Percentiles rank a stretch among this genome's conserved stretches.
phyloP scores from a whole-genome alignment of 2,113 vertebrate species.

The Mungos mungo region DNA sequence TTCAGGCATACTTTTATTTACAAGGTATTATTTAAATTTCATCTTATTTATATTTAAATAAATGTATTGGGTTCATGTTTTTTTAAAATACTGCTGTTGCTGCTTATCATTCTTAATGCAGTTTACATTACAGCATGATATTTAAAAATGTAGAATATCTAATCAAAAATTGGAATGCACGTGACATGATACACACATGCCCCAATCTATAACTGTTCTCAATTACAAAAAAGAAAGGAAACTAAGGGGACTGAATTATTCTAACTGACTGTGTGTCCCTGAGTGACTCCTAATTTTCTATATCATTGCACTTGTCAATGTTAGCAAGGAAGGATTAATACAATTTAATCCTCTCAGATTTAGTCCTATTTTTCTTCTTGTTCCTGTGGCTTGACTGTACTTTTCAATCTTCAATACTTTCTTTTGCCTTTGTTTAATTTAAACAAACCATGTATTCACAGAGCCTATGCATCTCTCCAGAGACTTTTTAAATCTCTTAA shows the following conservation, averaged over 20 bases:
- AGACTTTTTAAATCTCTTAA: not conserved
- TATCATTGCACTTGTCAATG: not conserved
- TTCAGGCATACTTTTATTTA: not conserved
- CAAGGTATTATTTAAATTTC: not conserved
- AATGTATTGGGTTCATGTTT: not conserved
- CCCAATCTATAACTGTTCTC: not conserved
- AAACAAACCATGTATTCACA: not conserved
- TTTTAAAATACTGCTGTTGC: not conserved
- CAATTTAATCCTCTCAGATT: conserved; percentile 51
- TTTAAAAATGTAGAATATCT: not conserved
- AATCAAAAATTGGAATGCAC: conserved; percentile 1
- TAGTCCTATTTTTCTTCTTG: conserved; percentile 26
- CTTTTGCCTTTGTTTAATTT: conserved; percentile 2
- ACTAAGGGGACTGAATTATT: conserved; percentile 1
- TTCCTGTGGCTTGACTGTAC: not conserved
- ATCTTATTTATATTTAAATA: not conserved
- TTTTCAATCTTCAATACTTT: not conserved
- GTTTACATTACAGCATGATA: not conserved
- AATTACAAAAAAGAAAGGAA: not conserved
- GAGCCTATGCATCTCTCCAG: not conserved
- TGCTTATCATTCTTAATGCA: not conserved
- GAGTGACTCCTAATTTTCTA: conserved; percentile 49
- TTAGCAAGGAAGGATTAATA: conserved; percentile 41
- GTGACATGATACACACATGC: not conserved
- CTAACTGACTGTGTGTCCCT: not conserved